Base-by-base conservation (phyloP, 2,113 vertebrate species). In the Noturus placidus region DNA sequence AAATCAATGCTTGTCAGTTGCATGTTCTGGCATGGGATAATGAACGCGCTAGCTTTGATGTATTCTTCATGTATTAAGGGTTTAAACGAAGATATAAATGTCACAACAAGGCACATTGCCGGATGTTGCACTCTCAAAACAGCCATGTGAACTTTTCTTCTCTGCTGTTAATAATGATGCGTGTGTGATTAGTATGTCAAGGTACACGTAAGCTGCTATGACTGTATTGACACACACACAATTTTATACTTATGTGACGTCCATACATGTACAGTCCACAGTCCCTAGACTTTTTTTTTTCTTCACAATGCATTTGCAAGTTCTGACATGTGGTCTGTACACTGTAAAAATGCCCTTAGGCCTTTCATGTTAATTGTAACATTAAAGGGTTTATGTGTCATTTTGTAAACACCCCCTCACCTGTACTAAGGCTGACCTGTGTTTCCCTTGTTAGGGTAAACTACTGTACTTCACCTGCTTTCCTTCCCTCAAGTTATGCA, bases 321-420 rank as follows among this genome's bases (percentile, higher is more conserved):
- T 52, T 50, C 27, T 50, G 74, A 65, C 84, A 63, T 72, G 72
- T 65, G 38, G 14, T 77, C 38, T 20, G 20, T 78, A 30, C 1
- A 8, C 50, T 30, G 14, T 1, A 17, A 50, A 79, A 6, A 30
- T 54, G 25, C 77, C 46, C 38, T 35, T 19, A 65, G 86, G 27
- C 74, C 80, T 4, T 56, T 56, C 52, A 80, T 52, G 52, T 57
- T 54, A 69, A 59, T 82, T 74, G 46, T 25, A 86, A 72, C 65
- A 11, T 70, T 81, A 15, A 35, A 74, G 46, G 50, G 76, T 65
- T 88, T 80, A 84, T 90, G 87, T 88, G 89, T 82, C 65, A 69
- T 81, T 87, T 83, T 67, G 84, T 81, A 59, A 67, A 83, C 54
- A 42, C 59, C 65, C 33, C 74, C 87, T 82, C 19, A 0, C 70